Base-by-base conservation (phyloP, 2,797 vertebrate species). In the Macrochelys suwanniensis region DNA sequence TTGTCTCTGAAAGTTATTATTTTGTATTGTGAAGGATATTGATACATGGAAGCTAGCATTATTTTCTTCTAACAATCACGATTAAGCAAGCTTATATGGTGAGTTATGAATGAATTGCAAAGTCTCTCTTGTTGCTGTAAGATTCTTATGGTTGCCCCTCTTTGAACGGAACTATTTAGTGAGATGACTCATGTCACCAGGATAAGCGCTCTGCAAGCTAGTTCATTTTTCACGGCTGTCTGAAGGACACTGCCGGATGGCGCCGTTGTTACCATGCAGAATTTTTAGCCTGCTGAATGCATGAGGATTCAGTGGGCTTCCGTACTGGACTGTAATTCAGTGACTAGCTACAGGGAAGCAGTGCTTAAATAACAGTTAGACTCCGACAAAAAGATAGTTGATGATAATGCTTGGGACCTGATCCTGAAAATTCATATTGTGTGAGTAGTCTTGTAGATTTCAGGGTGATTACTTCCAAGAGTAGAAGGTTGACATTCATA, bases 171-270 rank as follows among this genome's bases (percentile, higher is more conserved):
- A 80, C 80, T 93, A 51, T 92, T 97, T 91, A 82, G 89, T 31
- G 59, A 96, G 93, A 96, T 96, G 97, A 96, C 94, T 98, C 90
- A 76, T 95, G 96, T 98, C 94, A 94, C 88, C 87, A 82, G 2
- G 16, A 88, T 89, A 85, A 97, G 92, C 89, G 92, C 91, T 80
- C 90, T 86, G 86, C 84, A 94, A 88, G 92, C 96, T 95, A 76
- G 37, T 93, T 95, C 94, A 95, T 97, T 97, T 98, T 96, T 98
- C 97, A 97, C 57, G 92, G 89, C 80, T 97, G 82, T 93, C 97
- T 96, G 96, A 97, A 98, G 97, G 97, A 96, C 91, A 47, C 92
- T 85, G 93, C n/a, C 23, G 94, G 80, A 92, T 87, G 85, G 50
- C 92, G 79, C 86, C 94, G 90, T 84, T 95, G 94, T 95, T 91